phyloP scores from a whole-genome alignment of 2,888 invertebrate genomes.

The Zeuzera pyrina region DNA sequence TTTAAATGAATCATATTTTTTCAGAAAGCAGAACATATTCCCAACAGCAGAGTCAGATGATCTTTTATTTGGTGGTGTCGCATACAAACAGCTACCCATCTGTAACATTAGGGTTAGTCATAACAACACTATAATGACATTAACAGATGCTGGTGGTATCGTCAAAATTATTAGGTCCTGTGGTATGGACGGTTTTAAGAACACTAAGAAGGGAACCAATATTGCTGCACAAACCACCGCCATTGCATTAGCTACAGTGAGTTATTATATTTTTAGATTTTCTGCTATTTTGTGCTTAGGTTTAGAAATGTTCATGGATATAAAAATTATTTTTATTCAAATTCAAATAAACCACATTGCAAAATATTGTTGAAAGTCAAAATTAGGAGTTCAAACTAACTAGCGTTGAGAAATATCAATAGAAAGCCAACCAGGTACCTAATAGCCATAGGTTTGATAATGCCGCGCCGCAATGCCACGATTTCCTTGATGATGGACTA shows the following conservation, averaged over 20 bases:
- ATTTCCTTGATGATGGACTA: too few species aligned
- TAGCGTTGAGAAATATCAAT: too few species aligned
- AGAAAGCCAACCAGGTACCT: too few species aligned
- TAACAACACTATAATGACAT: conserved; percentile 90
- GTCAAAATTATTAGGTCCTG: conserved; percentile 79
- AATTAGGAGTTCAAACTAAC: too few species aligned
- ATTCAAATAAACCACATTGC: too few species aligned
- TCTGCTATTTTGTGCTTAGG: neutral
- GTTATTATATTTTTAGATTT: conserved; percentile 22
- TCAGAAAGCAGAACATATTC: conserved; percentile 79
- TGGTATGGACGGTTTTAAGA: conserved; percentile 95
- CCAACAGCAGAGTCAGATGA: conserved; percentile 83
- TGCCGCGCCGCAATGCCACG: too few species aligned
- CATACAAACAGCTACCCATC: conserved; percentile 86
- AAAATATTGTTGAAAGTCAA: too few species aligned
- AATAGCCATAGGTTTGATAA: too few species aligned
- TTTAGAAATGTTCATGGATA: too few species aligned
- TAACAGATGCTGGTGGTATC: conserved; percentile 80
- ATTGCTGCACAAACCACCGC: conserved; percentile 97
- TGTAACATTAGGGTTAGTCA: conserved; percentile 85
- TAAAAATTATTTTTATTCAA: too few species aligned
- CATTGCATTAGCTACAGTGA: conserved; percentile 82
- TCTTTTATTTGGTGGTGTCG: conserved; percentile 80
- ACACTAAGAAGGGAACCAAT: conserved; percentile 95
- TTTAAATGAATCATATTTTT: too few species aligned